Evolutionary conservation across 2,113 vertebrate species (phyloP).

Genomic region (Erythrocercus mccallii): DNA sequence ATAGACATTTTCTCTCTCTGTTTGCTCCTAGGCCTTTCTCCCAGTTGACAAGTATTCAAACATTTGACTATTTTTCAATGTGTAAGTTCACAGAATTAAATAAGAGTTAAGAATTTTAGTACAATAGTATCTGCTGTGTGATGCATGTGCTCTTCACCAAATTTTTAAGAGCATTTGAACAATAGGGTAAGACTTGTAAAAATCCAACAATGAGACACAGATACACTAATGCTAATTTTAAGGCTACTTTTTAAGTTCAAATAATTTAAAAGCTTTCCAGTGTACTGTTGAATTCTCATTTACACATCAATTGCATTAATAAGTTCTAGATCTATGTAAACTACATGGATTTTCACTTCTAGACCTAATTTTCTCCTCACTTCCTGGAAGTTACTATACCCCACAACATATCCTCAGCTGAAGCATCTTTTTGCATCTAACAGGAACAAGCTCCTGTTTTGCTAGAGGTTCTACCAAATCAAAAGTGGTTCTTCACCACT

Average conservation of each 20-base stretch:
- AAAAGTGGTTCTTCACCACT: neutral
- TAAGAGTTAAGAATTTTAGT: neutral
- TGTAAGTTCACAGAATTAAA: neutral
- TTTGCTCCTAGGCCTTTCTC: neutral
- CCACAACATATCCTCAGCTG: neutral
- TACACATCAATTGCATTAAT: neutral
- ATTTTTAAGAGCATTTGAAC: neutral
- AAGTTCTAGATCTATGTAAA: neutral
- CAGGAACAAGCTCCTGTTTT: neutral
- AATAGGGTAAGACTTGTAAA: neutral
- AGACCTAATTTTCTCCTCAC: neutral
- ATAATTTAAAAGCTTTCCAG: neutral
- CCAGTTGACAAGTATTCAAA: neutral
- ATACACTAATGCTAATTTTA: neutral
- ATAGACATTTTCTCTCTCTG: neutral
- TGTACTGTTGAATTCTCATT: neutral
- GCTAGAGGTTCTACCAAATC: neutral
- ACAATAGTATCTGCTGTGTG: neutral
- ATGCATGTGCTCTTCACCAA: neutral
- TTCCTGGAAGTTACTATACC: neutral
- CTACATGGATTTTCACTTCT: neutral
- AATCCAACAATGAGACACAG: neutral
- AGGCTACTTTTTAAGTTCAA: neutral
- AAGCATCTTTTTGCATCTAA: neutral
- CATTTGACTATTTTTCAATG: accelerated